Base-by-base conservation (phyloP, 2,888 invertebrate genomes). In the Zaprionus obscuricornis region DNA sequence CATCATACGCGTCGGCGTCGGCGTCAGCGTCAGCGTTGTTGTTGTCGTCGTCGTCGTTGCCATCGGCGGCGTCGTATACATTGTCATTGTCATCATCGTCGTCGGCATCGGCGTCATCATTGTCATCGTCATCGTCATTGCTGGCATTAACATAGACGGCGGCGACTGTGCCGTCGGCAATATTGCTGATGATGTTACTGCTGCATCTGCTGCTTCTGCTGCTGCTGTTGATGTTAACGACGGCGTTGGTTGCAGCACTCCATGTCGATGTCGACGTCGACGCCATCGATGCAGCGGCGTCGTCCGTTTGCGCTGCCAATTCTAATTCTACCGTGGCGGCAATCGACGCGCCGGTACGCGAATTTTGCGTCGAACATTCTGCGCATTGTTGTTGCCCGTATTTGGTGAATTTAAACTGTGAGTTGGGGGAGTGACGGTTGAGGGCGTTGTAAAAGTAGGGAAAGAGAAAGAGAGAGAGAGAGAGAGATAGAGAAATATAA, bases 321-420 rank as follows among this genome's bases (percentile, higher is more conserved):
- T 50, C 57, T 55, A 52, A 62, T 66, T 85, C 88, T 90, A 90
- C 87, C 90, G 89, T 57, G 88, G 90, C 68, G 88, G 87, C 55
- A 81, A 70, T 49, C 90, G 88, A 52, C 89, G 87, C 58, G 71
- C 74, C 6, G 86, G 73, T 24, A 86, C 59, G 31, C 90, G 87
- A 42, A 88, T 86, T 66, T 90, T 90, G 60, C 90, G 82, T 58
- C 90, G 88, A 20, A 75, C 52, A 51, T 83, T 76, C 22, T 84
- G 78, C 39, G 79, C n/a, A n/a, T n/a, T 68, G 24, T 77, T 39
- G 18, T 45, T 66, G 36, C 74, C 74, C 39, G 75, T 74, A 14
- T 85, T 70, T 26, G 85, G 85, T 58, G 89, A 87, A 59, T 87
- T 77, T 54, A 89, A 87, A 27, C 90, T 90, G 72, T 54, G 43